Percentiles rank a stretch among this genome's conserved stretches.
Evolutionary conservation across 2,797 vertebrate genomes (phyloP).

Genomic region (Macropodus opercularis): DNA sequence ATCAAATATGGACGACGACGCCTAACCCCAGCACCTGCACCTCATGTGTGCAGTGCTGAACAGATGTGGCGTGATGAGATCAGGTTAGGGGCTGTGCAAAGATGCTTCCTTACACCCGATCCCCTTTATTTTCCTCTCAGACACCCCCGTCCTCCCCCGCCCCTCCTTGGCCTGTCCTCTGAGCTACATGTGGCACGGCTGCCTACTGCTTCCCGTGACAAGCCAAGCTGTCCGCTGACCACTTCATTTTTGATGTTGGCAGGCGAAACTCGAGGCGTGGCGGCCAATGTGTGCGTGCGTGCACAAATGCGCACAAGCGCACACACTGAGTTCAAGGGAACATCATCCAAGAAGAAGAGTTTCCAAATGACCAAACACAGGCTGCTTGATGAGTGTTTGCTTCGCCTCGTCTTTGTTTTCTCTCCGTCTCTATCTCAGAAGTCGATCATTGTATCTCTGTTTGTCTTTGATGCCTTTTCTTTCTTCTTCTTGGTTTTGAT

Average conservation of each 20-base stretch:
- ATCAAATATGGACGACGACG: slow-evolving; percentile 59
- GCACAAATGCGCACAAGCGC: not conserved
- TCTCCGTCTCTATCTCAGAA: slow-evolving; percentile 42
- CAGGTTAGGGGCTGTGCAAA: slow-evolving; percentile 50
- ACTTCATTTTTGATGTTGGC: slow-evolving; percentile 78
- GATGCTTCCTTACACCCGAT: slow-evolving; percentile 24
- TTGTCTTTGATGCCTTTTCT: slow-evolving; percentile 52
- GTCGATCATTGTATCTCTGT: slow-evolving; percentile 56
- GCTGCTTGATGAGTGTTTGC: slow-evolving; percentile 67
- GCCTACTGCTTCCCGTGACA: slow-evolving; percentile 75
- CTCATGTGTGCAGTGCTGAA: slow-evolving; percentile 46
- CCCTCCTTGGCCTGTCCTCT: slow-evolving; percentile 76
- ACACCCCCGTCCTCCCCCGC: slow-evolving; percentile 1
- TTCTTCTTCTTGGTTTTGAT: slow-evolving; percentile 38
- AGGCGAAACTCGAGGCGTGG: slow-evolving; percentile 41
- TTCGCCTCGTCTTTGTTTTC: slow-evolving; percentile 64
- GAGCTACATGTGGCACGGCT: slow-evolving; percentile 70
- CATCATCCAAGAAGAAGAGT: slow-evolving; percentile 66
- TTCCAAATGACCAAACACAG: slow-evolving; percentile 76
- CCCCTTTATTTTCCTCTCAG: slow-evolving; percentile 30
- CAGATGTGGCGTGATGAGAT: slow-evolving; percentile 77
- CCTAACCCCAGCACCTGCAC: slow-evolving; percentile 36
- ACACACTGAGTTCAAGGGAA: slow-evolving; percentile 53
- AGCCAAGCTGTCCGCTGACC: slow-evolving; percentile 80
- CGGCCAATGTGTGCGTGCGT: slow-evolving; percentile 5